Evolutionary conservation across 2,888 invertebrate genomes (phyloP).

Genomic region (Entomobrya multifasciata): DNA sequence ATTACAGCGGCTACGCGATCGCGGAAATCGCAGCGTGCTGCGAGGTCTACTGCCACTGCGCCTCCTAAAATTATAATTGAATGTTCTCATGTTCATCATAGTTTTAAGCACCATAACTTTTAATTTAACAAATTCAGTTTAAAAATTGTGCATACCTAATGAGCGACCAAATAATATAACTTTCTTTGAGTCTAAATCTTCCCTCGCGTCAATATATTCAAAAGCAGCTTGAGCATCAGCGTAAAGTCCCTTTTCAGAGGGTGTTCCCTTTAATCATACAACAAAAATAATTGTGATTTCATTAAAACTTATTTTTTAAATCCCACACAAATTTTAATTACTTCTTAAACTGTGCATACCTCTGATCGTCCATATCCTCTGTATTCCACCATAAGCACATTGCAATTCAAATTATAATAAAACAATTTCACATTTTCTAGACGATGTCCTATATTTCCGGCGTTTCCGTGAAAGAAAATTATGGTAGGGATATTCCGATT

Average conservation of each 20-base stretch:
- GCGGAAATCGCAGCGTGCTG: slow-evolving; percentile 88
- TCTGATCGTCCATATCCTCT: slow-evolving; percentile 94
- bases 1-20: slow-evolving; percentile 92
- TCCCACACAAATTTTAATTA: slow-evolving; percentile 10
- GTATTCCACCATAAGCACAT: slow-evolving; percentile 96
- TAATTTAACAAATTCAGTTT: slow-evolving; percentile 74
- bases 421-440: slow-evolving; percentile 93
- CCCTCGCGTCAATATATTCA: slow-evolving; percentile 90
- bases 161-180: slow-evolving; percentile 95
- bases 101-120: no score
- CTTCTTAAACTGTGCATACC: slow-evolving; percentile 61
- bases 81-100: no score
- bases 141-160: slow-evolving; percentile 84
- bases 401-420: slow-evolving; percentile 90
- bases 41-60: slow-evolving; percentile 94
- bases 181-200: slow-evolving; percentile 91
- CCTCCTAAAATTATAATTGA: slow-evolving; percentile 86
- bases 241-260: slow-evolving; percentile 93
- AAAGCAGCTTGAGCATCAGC: slow-evolving; percentile 93
- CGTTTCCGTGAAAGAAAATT: slow-evolving; percentile 97
- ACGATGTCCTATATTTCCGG: slow-evolving; percentile 97
- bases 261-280: slow-evolving; percentile 84
- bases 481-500: slow-evolving; percentile 89
- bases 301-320: no score
- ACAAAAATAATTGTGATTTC: not conserved